Evolutionary conservation across 2,113 vertebrate species (phyloP), one percentile per base, ranked within the genome.

Genomic region (Mystacornis crossleyi): DNA sequence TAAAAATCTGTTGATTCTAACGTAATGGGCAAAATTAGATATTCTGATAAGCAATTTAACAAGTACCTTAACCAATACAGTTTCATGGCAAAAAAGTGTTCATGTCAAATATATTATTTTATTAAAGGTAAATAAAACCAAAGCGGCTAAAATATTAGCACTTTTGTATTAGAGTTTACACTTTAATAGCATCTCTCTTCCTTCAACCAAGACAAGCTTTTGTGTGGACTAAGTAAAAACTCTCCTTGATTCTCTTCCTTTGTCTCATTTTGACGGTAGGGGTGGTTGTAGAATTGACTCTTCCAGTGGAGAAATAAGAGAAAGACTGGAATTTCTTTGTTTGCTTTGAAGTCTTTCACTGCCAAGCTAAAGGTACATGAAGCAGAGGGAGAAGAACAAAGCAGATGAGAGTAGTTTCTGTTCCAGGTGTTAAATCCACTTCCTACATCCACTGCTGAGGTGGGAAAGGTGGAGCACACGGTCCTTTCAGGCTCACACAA

Each of bases 301-400:
- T 64, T 82, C 48, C 26, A 47, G 0, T 29, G 57, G 43, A 38
- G 58, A 90, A 86, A 71, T 45, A 73, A 50, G 25, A 66, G 34
- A 18, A 54, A 55, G 15, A 9, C 1, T 51, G 47, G 14, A 7
- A 14, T 51, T 77, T 43, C 48, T 82, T 69, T 92, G 62, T 90
- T 90, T 70, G n/a, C 33, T 50, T 58, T 43, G 67, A 58, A 83
- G 11, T 5, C 38, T 78, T 77, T 83, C 38, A 21, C 20, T 86
- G 47, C 47, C 16, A n/a, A 58, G 33, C 3, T 57, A 66, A 86
- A 58, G 0, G 5, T 31, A 48, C 82, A 57, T 1, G 18, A 54
- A 86, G 45, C 25, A 45, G 66, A 95, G 19, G 29, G n/a, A 33
- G 33, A 61, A 54, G 67, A 84, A 62, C 72, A 81, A 96, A 93